These are phyloP conservation scores for Nilaparvata lugens DNA, from an alignment of 1,140 invertebrate species.

Conservation along the genomic window DNA sequence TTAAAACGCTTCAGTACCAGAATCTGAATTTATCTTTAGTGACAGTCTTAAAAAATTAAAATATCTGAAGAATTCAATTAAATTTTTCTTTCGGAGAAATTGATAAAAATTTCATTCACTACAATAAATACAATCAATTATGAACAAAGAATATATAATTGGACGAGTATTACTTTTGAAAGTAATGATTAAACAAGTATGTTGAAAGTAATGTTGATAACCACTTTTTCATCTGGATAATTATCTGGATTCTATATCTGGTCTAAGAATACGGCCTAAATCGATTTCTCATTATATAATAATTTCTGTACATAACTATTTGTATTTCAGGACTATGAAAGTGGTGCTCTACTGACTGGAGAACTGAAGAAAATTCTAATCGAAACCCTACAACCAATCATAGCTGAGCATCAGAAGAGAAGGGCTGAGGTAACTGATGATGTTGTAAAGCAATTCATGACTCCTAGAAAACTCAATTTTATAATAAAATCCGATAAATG, in stretches of 20 bases:
- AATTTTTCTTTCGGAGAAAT: too few species aligned
- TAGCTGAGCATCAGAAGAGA: slow-evolving; percentile 73
- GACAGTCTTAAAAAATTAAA: too few species aligned
- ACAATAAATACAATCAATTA: too few species aligned
- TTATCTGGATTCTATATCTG: too few species aligned
- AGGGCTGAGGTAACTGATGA: slow-evolving; percentile 80
- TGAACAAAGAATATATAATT: not conserved
- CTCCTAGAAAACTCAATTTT: slow-evolving; percentile 56
- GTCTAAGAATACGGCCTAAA: too few species aligned
- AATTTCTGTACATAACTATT: not conserved
- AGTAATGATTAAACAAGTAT: not conserved
- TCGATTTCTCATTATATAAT: not conserved
- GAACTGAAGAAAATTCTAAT: slow-evolving; percentile 92
- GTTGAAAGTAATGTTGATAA: not conserved
- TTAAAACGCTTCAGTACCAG: too few species aligned
- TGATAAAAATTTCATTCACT: too few species aligned
- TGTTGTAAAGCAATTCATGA: slow-evolving; percentile 73
- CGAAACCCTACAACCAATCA: slow-evolving; percentile 59
- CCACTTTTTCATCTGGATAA: too few species aligned
- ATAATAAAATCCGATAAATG: not conserved
- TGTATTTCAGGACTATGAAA: slow-evolving; percentile 65
- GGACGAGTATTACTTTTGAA: not conserved
- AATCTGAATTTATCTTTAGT: too few species aligned
- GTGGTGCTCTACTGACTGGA: slow-evolving; percentile 85
- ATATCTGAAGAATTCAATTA: too few species aligned